A percentile compares a stretch with the other conserved stretches of the same genome.
phyloP scores from a whole-genome alignment of 64 coral and sea anemone genomes.

The Pocillopora damicornis region DNA sequence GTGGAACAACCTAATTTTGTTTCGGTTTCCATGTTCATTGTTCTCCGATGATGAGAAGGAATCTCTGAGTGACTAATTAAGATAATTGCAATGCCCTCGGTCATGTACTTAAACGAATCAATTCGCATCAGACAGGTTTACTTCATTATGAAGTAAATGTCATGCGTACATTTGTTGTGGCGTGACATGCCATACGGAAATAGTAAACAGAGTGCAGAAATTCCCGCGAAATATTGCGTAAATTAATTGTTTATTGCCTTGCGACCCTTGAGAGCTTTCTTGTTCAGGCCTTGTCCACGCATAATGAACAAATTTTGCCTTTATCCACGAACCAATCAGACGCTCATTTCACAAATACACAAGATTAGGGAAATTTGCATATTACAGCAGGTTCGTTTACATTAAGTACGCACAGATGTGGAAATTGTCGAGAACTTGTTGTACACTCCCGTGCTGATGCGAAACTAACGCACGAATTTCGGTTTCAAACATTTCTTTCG shows the following conservation, averaged over 20 bases:
- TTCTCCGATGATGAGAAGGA: too few species aligned
- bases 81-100: not conserved
- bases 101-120: not conserved
- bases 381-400: conserved; percentile 11
- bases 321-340: not conserved
- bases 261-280: not conserved
- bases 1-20: too few species aligned
- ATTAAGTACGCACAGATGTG: not conserved
- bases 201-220: not conserved
- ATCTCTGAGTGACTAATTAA: not conserved
- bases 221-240: not conserved
- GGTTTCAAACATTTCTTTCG: not conserved
- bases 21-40: too few species aligned
- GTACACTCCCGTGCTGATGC: too few species aligned
- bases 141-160: not conserved
- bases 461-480: not conserved
- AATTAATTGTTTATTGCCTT: not conserved
- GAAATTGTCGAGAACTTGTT: not conserved
- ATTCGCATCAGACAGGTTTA: not conserved
- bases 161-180: not conserved
- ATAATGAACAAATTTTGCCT: conserved; percentile 10
- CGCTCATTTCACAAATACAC: not conserved
- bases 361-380: conserved; percentile 14
- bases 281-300: not conserved
- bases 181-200: not conserved